phyloP scores from a whole-genome alignment of 2,797 vertebrate genomes.

The Falco naumanni region DNA sequence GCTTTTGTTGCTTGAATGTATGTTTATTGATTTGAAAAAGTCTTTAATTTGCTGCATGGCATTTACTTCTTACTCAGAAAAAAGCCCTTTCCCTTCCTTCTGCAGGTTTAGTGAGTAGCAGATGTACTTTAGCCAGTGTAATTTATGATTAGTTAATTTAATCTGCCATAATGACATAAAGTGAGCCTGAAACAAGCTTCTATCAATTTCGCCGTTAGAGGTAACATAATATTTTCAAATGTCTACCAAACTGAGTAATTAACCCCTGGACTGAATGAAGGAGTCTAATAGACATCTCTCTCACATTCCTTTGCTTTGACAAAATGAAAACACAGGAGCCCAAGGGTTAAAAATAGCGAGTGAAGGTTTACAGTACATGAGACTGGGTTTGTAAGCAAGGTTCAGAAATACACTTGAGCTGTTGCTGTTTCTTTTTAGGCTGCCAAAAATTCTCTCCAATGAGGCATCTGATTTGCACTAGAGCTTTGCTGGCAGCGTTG shows the following conservation, averaged over 20 bases:
- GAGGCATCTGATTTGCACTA: neutral
- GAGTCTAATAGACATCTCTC: constrained; percentile 18
- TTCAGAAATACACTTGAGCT: neutral
- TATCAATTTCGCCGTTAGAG: constrained; percentile 70
- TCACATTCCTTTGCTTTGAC: constrained; percentile 24
- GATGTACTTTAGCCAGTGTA: constrained; percentile 67
- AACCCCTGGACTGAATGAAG: constrained; percentile 56
- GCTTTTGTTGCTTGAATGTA: neutral
- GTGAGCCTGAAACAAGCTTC: constrained; percentile 69
- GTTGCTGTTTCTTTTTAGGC: neutral
- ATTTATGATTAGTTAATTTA: constrained; percentile 77
- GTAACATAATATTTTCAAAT: constrained; percentile 76
- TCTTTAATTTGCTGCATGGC: neutral
- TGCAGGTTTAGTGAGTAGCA: constrained; percentile 65
- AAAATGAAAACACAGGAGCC: neutral
- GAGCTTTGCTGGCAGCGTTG: neutral
- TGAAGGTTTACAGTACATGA: neutral
- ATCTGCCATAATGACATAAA: constrained; percentile 72
- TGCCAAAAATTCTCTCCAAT: neutral
- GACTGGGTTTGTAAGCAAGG: neutral
- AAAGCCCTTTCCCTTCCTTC: neutral
- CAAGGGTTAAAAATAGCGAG: constrained; percentile 52
- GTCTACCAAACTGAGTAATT: constrained; percentile 70
- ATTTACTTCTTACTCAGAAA: constrained; percentile 40
- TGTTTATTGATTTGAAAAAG: neutral